Percentiles rank a stretch among this genome's conserved stretches.
Conservation (phyloP, 1,140 invertebrate genomes). For the Polypedilum pembai region DNA sequence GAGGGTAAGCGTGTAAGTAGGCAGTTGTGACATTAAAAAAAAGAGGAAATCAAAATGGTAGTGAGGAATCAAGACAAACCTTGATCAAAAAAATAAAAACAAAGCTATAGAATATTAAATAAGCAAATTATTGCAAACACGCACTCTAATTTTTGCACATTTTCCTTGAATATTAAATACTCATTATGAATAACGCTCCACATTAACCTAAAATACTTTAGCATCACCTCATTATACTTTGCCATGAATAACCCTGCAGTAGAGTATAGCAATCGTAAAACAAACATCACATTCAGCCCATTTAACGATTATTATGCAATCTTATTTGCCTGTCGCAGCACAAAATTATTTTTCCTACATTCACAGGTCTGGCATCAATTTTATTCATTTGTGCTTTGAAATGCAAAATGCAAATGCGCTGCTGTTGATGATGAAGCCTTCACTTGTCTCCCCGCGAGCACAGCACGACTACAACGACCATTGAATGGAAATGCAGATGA, state of each 20-base stretch:
- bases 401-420: conserved; percentile 1
- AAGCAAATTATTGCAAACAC: too few relatives aligned
- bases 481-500: neutral
- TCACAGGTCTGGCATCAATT: neutral
- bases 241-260: neutral
- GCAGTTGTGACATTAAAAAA: too few relatives aligned
- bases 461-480: neutral
- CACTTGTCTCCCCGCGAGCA: neutral
- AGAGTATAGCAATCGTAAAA: neutral
- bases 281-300: neutral
- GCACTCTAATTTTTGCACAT: too few relatives aligned
- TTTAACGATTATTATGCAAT: neutral
- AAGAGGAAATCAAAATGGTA: too few relatives aligned
- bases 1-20: too few relatives aligned
- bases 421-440: neutral
- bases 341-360: neutral
- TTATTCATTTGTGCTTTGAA: neutral
- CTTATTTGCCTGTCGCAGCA: neutral
- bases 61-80: too few relatives aligned
- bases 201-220: too few relatives aligned
- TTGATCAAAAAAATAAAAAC: too few relatives aligned
- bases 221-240: too few relatives aligned
- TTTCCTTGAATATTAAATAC: too few relatives aligned
- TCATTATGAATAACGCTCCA: too few relatives aligned
- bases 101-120: too few relatives aligned